Conservation (phyloP, 2,797 vertebrate species). For the Rachycentron canadum region DNA sequence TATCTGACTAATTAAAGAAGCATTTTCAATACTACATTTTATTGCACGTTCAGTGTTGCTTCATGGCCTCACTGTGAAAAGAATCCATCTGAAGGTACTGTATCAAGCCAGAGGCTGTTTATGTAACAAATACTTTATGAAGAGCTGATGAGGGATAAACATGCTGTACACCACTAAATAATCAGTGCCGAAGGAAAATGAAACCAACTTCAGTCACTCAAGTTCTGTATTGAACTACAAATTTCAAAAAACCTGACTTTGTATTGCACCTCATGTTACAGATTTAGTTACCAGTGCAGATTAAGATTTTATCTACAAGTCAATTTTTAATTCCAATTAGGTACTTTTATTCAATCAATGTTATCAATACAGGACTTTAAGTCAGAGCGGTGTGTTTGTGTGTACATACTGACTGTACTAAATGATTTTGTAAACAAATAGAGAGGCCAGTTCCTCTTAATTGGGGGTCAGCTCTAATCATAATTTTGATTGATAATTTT, state of each 20-base stretch:
- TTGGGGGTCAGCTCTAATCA: neutral
- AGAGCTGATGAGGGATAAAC: neutral
- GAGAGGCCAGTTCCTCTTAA: no score
- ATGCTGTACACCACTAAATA: neutral
- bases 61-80: slow-evolving; percentile 17
- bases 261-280: no score
- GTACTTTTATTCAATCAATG: no score
- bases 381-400: neutral
- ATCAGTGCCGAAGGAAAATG: neutral
- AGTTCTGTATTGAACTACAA: neutral
- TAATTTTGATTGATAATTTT: neutral
- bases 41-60: slow-evolving; percentile 16
- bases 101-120: slow-evolving; percentile 2
- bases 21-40: neutral
- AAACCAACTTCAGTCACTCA: neutral
- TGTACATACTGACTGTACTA: neutral
- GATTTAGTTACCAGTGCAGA: neutral
- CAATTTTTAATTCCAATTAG: no score
- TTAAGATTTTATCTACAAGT: neutral
- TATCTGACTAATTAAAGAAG: slow-evolving; percentile 30
- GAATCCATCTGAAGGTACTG: neutral
- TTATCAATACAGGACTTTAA: no score
- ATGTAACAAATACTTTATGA: neutral
- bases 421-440: neutral
- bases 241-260: no score